Conservation (phyloP, 2,888 invertebrate genomes). For the Abrostola triplasia region DNA sequence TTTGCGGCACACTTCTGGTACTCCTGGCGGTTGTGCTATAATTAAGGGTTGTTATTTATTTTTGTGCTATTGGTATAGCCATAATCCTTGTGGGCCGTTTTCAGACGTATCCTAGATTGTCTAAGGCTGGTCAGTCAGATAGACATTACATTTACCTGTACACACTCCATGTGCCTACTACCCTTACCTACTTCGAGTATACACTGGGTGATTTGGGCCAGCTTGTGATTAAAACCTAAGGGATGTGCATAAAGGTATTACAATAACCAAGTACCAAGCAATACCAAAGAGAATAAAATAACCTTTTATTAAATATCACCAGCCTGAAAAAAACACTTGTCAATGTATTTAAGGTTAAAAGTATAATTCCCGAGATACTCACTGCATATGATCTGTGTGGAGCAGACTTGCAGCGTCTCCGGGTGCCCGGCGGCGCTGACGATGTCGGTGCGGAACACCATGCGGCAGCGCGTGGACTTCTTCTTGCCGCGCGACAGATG, state of each 20-base stretch:
- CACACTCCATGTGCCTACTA: no score
- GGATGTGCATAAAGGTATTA: no score
- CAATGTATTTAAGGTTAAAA: not conserved
- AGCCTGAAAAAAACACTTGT: not conserved
- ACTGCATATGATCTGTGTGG: constrained; percentile 97
- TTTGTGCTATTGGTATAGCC: not conserved
- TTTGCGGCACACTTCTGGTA: constrained; percentile 97
- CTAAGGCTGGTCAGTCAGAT: no score
- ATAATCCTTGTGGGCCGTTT: not conserved
- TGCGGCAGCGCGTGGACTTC: constrained; percentile 97
- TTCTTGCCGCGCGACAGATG: constrained; percentile 93
- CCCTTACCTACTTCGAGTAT: no score
- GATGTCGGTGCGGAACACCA: constrained; percentile 97
- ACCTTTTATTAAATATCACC: not conserved
- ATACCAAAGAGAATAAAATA: not conserved
- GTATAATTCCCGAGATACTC: constrained; percentile 80
- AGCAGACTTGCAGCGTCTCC: constrained; percentile 96
- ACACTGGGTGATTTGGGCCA: no score
- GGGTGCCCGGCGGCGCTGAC: constrained; percentile 92
- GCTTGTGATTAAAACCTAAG: no score
- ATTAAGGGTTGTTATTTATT: not conserved
- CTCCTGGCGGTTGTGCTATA: constrained; percentile 96
- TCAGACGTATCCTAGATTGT: not conserved
- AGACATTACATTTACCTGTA: no score
- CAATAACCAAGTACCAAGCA: not conserved